Evolutionary conservation across 2,888 invertebrate species (phyloP).

Genomic region (Eupithecia pulchellata): DNA sequence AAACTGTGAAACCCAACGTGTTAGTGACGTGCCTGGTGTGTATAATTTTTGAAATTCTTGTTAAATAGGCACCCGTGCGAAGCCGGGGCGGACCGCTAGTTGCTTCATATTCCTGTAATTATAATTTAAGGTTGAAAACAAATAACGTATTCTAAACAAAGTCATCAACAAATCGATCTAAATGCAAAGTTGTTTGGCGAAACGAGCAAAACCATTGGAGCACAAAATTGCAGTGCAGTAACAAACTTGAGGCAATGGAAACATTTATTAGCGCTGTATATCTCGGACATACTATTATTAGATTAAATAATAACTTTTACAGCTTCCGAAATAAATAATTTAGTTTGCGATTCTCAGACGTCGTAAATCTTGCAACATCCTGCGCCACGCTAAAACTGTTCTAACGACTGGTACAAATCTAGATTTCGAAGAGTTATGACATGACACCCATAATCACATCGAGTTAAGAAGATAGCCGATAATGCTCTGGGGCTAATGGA

Average conservation of each 20-base stretch:
- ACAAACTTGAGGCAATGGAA: conserved; percentile 25
- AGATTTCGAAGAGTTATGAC: conserved; percentile 25
- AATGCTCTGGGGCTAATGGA: conserved; percentile 26
- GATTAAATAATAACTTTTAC: conserved; percentile 54
- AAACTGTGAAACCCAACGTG: too few species aligned
- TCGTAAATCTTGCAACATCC: conserved; percentile 55
- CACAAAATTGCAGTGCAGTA: conserved; percentile 40
- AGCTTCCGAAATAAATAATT: conserved; percentile 58
- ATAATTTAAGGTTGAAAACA: too few species aligned
- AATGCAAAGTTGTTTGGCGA: conserved; percentile 14
- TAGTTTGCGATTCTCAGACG: conserved; percentile 49
- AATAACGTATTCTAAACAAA: neutral
- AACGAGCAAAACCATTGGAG: conserved; percentile 16
- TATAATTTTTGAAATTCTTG: too few species aligned
- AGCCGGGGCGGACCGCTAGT: too few species aligned
- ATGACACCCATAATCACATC: conserved; percentile 18
- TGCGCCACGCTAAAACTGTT: conserved; percentile 37
- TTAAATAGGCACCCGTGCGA: too few species aligned
- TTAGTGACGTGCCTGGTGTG: too few species aligned
- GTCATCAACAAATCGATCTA: conserved; percentile 7
- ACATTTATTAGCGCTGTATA: conserved; percentile 49
- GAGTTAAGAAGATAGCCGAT: conserved; percentile 26
- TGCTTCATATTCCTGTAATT: too few species aligned
- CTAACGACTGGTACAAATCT: conserved; percentile 35
- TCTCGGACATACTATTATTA: conserved; percentile 53